Conservation (phyloP, 2,113 vertebrate genomes). For the Macroglossus sobrinus region DNA sequence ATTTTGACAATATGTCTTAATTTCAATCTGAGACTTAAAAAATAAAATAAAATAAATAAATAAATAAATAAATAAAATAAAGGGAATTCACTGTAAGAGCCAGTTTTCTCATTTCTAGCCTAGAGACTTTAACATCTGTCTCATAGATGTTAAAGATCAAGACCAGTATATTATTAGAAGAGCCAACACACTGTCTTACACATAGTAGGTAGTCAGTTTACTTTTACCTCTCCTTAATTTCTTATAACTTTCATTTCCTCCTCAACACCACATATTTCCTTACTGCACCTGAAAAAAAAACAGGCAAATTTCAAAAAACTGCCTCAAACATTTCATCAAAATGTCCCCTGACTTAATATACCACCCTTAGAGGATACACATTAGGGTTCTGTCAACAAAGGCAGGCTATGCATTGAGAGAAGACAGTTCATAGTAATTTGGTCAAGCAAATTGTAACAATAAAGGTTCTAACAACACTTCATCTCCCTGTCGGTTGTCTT, state of each 20-base stretch:
- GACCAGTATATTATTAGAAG: not conserved
- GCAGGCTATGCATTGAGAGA: slow-evolving; percentile 51
- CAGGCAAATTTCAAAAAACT: not conserved
- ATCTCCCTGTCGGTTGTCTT: slow-evolving; percentile 84
- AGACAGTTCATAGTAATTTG: slow-evolving; percentile 83
- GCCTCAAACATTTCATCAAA: slow-evolving; percentile 30
- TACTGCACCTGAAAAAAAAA: not conserved
- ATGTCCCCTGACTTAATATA: slow-evolving; percentile 59
- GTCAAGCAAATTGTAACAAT: slow-evolving; percentile 82
- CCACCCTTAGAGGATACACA: slow-evolving; percentile 64
- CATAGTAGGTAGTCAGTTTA: not conserved
- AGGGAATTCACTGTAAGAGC: not conserved
- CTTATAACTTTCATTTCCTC: not conserved
- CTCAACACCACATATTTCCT: not conserved
- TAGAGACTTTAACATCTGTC: not conserved
- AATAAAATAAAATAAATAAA: not conserved
- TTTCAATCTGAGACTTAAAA: not conserved
- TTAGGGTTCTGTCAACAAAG: slow-evolving; percentile 52
- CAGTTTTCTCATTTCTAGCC: not conserved
- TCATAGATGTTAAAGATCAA: not conserved
- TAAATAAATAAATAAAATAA: not conserved
- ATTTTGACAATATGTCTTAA: not conserved
- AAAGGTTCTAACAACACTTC: slow-evolving; percentile 80
- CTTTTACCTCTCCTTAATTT: not conserved
- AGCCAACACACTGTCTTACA: not conserved